A percentile compares a stretch with the other conserved stretches of the same genome.
Evolutionary conservation across 1,140 invertebrate genomes (phyloP).

Genomic region (Calephelis virginiensis): DNA sequence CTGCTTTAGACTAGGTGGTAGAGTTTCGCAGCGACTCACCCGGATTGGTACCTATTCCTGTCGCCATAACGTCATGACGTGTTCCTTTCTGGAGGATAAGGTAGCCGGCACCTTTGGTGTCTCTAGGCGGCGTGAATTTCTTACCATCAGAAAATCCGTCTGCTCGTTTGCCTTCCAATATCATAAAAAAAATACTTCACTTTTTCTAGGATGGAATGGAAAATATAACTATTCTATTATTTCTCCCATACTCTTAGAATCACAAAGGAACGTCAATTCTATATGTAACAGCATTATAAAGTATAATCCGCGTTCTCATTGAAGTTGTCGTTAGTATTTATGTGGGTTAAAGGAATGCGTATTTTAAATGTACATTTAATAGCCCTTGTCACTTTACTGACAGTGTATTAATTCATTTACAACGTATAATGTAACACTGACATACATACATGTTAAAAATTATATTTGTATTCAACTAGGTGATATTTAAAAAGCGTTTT

Average conservation of each 20-base stretch:
- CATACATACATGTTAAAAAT: not conserved
- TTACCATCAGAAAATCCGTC: no score
- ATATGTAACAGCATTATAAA: not conserved
- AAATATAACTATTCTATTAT: no score
- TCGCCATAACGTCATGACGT: no score
- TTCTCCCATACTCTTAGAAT: not conserved
- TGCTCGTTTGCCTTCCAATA: no score
- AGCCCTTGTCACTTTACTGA: not conserved
- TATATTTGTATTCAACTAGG: not conserved
- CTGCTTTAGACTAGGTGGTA: no score
- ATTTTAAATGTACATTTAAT: slow-evolving; percentile 10
- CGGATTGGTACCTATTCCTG: no score
- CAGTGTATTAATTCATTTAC: slow-evolving; percentile 3
- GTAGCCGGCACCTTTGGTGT: no score
- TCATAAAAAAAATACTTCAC: no score
- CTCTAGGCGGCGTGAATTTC: no score
- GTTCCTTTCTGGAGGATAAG: no score
- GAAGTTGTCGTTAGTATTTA: slow-evolving; percentile 6
- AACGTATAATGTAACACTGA: not conserved
- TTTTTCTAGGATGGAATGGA: no score
- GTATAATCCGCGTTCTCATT: slow-evolving; percentile 5
- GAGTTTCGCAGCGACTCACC: no score
- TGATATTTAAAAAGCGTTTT: not conserved
- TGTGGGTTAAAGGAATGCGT: slow-evolving; percentile 12
- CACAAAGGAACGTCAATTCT: not conserved